Evolutionary conservation across 1,140 invertebrate species (phyloP).

Genomic region (Aricia agestis): DNA sequence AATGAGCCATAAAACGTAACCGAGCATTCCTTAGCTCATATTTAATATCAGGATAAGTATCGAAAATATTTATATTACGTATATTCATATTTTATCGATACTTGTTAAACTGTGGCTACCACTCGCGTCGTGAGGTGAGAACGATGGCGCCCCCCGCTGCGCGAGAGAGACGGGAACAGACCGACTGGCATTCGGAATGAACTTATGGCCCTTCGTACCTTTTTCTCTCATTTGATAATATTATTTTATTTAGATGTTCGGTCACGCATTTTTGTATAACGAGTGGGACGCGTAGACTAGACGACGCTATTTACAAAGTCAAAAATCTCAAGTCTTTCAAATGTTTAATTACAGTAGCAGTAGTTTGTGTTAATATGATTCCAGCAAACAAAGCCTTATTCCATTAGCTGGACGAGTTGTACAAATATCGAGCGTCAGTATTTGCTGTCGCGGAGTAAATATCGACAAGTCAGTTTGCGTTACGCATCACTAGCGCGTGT

Average conservation of each 20-base stretch:
- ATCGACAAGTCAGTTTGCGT: conserved; percentile 72
- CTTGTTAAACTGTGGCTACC: conserved; percentile 74
- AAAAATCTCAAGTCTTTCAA: background rate
- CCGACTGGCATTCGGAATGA: conserved; percentile 68
- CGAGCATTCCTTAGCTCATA: conserved; percentile 15
- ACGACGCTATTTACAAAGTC: background rate
- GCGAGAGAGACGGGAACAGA: conserved; percentile 65
- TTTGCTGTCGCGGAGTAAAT: conserved; percentile 66
- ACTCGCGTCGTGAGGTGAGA: conserved; percentile 73
- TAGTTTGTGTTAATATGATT: conserved; percentile 57
- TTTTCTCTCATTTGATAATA: conserved; percentile 57
- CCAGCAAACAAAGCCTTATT: conserved; percentile 52
- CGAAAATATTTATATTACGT: conserved; percentile 73
- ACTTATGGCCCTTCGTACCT: conserved; percentile 66
- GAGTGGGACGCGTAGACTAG: background rate
- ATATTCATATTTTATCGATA: conserved; percentile 75
- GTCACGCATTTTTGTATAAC: conserved; percentile 33
- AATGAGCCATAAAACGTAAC: conserved; percentile 9
- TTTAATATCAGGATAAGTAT: conserved; percentile 48
- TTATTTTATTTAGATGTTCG: conserved; percentile 54
- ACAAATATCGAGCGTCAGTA: conserved; percentile 68
- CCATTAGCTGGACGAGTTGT: conserved; percentile 63
- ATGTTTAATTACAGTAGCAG: conserved; percentile 60
- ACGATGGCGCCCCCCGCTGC: conserved; percentile 71
- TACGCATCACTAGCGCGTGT: conserved; percentile 73